Evolutionary conservation across 2,888 invertebrate genomes (phyloP), one percentile per base, ranked within the genome.

Genomic region (Cephus sareptanus): DNA sequence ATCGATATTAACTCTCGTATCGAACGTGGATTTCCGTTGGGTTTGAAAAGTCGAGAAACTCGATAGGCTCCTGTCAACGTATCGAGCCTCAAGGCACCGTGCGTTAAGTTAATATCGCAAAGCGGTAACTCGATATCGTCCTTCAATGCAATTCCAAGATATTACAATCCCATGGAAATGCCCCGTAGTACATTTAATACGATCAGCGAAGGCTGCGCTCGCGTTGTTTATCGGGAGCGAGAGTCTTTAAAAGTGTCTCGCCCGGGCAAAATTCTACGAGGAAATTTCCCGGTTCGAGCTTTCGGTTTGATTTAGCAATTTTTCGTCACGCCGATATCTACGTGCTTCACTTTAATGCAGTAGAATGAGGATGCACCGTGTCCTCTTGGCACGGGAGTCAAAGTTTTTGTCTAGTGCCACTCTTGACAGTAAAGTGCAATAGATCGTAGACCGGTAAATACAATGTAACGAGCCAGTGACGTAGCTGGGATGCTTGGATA

Each of bases 51-150:
- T 71, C 71, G 71, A 34, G 71, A 71, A 71, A 71, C 34, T 31
- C 71, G 71, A 71, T 71, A 71, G 71, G 31, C 71, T 34, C 31
- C 13, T 71, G 15, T 12, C 71, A 71, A 33, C 71, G 33, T 56
- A 56, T 56, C 56, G 56, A 56, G 56, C 23, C 56, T 56, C 9
- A 1, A 56, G 56, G 56, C 23, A 56, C 23, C 2, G 56, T 56
- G 23, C 56, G 56, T 56, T 23, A 71, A 71, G 12, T 33, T 31
- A 56, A 71, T 71, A 71, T 33, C 71, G 31, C 31, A 11, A 31
- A 71, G 33, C 33, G 13, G 71, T 71, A 71, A 71, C 71, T 71
- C 34, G 71, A 71, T 71, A 71, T 71, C 71, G 34, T 71, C 71
- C 31, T 71, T 56, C 56, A 2, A 23, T 71, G 71, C 71, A 31